Percentiles rank a stretch among this genome's conserved stretches.
Conservation (phyloP, 2,113 vertebrate species). For the Seriola quinqueradiata region DNA sequence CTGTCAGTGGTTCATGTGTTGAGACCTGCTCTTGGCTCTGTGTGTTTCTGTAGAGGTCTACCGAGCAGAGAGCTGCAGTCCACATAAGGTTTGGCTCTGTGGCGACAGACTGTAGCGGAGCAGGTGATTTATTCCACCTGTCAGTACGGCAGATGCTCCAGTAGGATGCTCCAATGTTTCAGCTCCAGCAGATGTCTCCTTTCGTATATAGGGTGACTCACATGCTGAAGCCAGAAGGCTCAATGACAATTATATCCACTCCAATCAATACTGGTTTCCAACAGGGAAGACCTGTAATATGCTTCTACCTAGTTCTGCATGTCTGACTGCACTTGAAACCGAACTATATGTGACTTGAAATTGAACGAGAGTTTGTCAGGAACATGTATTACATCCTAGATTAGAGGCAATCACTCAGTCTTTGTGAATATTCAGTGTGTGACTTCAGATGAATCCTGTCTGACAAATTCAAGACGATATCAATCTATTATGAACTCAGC, state of each 20-base stretch:
- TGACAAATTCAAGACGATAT: too few relatives aligned
- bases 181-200: slow-evolving; percentile 45
- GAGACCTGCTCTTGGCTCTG: background rate
- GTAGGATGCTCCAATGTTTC: slow-evolving; percentile 38
- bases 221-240: slow-evolving; percentile 27
- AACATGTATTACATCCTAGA: background rate
- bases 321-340: background rate
- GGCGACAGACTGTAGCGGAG: slow-evolving; percentile 30
- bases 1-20: background rate
- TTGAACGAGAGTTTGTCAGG: background rate
- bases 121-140: slow-evolving; percentile 71
- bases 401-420: too few relatives aligned
- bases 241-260: slow-evolving; percentile 43
- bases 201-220: slow-evolving; percentile 44
- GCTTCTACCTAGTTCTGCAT: background rate
- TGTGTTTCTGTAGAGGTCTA: slow-evolving; percentile 3
- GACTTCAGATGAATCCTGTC: too few relatives aligned
- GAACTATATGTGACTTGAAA: too few relatives aligned
- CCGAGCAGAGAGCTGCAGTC: slow-evolving; percentile 27
- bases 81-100: slow-evolving; percentile 24
- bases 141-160: slow-evolving; percentile 61
- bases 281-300: slow-evolving; percentile 10
- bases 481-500: too few relatives aligned
- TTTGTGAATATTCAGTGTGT: too few relatives aligned
- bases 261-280: slow-evolving; percentile 35